Percentiles rank a stretch among this genome's conserved stretches.
These are phyloP conservation scores for Phrixothrix hirtus DNA, from an alignment of 2,888 invertebrate genomes.

Conservation along the genomic window DNA sequence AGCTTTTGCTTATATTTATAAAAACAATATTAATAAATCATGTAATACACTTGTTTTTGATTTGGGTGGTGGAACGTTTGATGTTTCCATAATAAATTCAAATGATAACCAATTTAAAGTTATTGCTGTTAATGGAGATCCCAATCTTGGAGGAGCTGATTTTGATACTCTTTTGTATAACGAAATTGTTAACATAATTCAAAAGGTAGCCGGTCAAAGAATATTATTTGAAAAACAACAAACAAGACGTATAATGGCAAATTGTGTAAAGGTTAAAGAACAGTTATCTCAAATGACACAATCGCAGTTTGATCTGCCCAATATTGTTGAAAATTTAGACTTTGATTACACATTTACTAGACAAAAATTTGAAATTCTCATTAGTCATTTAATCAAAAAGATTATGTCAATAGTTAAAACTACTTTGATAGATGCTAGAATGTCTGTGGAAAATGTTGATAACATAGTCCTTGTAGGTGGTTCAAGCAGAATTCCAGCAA, in stretches of 20 bases:
- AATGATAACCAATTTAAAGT: constrained; percentile 18
- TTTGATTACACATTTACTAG: constrained; percentile 20
- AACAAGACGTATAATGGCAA: constrained; percentile 14
- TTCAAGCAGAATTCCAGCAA: constrained; percentile 24
- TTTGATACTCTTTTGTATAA: constrained; percentile 19
- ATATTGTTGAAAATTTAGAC: constrained; percentile 6
- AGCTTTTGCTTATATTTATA: constrained; percentile 24
- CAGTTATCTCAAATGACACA: constrained; percentile 13
- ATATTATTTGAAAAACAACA: constrained; percentile 6
- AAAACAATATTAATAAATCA: constrained; percentile 14
- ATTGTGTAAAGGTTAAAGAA: constrained; percentile 26
- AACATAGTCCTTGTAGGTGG: constrained; percentile 31
- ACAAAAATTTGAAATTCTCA: constrained; percentile 21
- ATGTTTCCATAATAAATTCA: constrained; percentile 26
- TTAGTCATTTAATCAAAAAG: constrained; percentile 17
- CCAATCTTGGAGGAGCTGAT: constrained; percentile 30
- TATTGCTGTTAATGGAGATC: constrained; percentile 25
- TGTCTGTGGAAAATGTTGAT: constrained; percentile 19
- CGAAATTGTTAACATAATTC: constrained; percentile 9
- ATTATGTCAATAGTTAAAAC: constrained; percentile 17
- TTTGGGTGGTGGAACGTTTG: constrained; percentile 32
- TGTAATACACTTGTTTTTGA: constrained; percentile 27
- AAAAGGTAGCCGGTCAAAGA: constrained; percentile 8
- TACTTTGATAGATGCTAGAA: constrained; percentile 19
- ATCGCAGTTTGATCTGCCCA: constrained; percentile 18